phyloP scores from a whole-genome alignment of 1,140 invertebrate species.

The Callitettix versicolor region DNA sequence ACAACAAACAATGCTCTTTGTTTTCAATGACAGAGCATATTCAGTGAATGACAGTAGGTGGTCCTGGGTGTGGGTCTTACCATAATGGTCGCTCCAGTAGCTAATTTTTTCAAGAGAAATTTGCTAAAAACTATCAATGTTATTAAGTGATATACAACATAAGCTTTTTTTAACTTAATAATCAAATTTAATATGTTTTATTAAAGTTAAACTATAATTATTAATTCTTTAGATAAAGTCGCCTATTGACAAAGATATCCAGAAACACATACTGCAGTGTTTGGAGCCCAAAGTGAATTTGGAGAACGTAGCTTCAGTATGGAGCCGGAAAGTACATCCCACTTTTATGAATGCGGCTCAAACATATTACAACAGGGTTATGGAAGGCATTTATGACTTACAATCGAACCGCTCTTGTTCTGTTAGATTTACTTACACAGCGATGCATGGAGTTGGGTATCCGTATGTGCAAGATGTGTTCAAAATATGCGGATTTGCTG shows the following conservation, averaged over 20 bases:
- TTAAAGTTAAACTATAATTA: too few species aligned
- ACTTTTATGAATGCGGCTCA: constrained; percentile 51
- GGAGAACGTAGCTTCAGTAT: constrained; percentile 37
- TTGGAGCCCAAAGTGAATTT: constrained; percentile 57
- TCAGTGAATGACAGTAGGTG: too few species aligned
- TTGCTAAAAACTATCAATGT: too few species aligned
- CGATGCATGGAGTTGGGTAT: constrained; percentile 96
- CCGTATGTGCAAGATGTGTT: constrained; percentile 68
- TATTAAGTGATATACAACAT: too few species aligned
- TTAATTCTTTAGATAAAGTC: constrained; percentile 88
- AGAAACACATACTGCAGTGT: constrained; percentile 66
- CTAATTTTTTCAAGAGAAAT: too few species aligned
- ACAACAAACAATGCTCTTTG: too few species aligned
- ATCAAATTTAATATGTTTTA: too few species aligned
- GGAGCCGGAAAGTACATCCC: constrained; percentile 31
- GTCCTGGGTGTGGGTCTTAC: too few species aligned
- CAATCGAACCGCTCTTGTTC: constrained; percentile 47
- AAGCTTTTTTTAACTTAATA: too few species aligned
- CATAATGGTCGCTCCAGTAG: too few species aligned
- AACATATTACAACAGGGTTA: constrained; percentile 54
- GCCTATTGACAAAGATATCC: constrained; percentile 84
- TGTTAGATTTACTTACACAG: constrained; percentile 78
- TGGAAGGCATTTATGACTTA: constrained; percentile 39
- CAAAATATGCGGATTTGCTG: constrained; percentile 59
- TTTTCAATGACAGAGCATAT: too few species aligned